phyloP scores from a whole-genome alignment of 2,888 invertebrate genomes.

The Eugnorisma glareosa region DNA sequence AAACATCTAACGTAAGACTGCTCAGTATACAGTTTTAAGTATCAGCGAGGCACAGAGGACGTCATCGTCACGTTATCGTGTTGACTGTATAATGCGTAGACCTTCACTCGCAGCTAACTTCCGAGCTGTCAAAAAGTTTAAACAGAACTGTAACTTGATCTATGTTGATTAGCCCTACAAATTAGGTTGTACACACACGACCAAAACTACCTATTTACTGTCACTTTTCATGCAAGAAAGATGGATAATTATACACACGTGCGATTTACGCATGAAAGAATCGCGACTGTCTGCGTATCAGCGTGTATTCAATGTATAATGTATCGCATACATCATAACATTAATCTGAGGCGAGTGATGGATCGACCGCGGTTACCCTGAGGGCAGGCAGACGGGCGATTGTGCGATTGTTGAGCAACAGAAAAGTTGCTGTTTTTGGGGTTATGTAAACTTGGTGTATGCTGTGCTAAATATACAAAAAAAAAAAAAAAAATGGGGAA shows the following conservation, averaged over 20 bases:
- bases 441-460: background rate
- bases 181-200: conserved; percentile 10
- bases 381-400: conserved; percentile 57
- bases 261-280: conserved; percentile 65
- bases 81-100: no score
- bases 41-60: no score
- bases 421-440: conserved; percentile 27
- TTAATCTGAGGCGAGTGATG: conserved; percentile 86
- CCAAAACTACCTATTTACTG: background rate
- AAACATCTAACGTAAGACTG: no score
- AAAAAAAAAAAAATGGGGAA: background rate
- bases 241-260: conserved; percentile 69
- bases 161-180: conserved; percentile 15
- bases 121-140: no score
- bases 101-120: no score
- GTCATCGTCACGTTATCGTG: no score
- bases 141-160: no score
- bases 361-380: conserved; percentile 76
- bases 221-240: conserved; percentile 45
- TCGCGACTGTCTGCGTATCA: conserved; percentile 66
- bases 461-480: background rate
- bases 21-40: no score
- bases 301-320: conserved; percentile 73
- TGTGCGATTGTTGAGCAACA: conserved; percentile 40
- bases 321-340: conserved; percentile 82